Evolutionary conservation across 2,797 vertebrate species (phyloP).

Genomic region (Champsocephalus esox): DNA sequence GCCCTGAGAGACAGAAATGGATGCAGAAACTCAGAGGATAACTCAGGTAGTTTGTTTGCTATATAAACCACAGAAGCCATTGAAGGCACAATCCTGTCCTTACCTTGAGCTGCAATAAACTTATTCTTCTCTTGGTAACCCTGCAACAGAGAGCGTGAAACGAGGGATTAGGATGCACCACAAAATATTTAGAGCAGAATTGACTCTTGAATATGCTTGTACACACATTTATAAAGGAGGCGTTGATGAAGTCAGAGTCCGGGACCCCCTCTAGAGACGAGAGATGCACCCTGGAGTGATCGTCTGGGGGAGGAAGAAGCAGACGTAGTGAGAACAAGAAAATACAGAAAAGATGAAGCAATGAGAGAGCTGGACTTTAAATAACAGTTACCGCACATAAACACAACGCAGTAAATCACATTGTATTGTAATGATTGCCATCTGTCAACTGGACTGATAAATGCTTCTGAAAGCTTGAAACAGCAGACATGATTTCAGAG

Average conservation of each 20-base stretch:
- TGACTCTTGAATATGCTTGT: constrained; percentile 11
- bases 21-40: constrained; percentile 26
- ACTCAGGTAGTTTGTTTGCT: background rate
- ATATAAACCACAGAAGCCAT: background rate
- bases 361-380: background rate
- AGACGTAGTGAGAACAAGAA: background rate
- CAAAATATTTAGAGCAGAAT: background rate
- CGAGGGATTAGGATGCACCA: background rate
- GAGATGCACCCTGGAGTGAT: constrained; percentile 97
- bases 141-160: constrained; percentile 67
- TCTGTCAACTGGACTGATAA: background rate
- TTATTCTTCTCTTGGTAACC: constrained; percentile 99
- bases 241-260: constrained; percentile 98
- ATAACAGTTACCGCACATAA: background rate
- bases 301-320: constrained; percentile 84
- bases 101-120: constrained; percentile 98
- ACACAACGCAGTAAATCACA: background rate
- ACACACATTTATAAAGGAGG: constrained; percentile 98
- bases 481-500: background rate
- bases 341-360: background rate
- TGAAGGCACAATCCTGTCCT: background rate
- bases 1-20: constrained; percentile 83
- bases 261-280: constrained; percentile 95
- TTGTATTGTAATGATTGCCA: constrained; percentile 1
- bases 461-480: background rate